Evolutionary conservation across 2,797 vertebrate genomes (phyloP).

Genomic region (Helarctos malayanus): DNA sequence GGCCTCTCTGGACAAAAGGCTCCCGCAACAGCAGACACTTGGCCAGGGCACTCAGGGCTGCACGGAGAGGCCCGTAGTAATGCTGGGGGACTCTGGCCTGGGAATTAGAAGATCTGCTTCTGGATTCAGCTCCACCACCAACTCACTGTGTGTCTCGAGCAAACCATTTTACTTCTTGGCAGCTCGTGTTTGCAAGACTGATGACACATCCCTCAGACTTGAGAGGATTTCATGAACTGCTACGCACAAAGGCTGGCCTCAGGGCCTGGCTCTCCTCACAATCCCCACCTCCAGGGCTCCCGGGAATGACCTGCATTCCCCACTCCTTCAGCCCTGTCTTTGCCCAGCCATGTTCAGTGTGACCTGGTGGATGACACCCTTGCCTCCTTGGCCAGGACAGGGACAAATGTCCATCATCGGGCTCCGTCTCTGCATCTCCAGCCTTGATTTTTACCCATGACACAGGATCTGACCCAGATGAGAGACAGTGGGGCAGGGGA

Average conservation of each 20-base stretch:
- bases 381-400: background rate
- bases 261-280: accelerated
- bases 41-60: no score
- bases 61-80: background rate
- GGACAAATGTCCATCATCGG: background rate
- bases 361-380: no score
- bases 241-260: no score
- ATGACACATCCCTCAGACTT: background rate
- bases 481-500: background rate
- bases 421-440: background rate
- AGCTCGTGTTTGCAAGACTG: background rate
- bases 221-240: no score
- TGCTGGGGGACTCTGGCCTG: background rate
- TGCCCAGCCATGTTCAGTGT: background rate
- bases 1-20: background rate
- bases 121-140: background rate
- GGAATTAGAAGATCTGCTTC: background rate
- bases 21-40: no score
- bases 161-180: background rate
- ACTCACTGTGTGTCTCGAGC: background rate
- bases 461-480: background rate
- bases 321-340: background rate
- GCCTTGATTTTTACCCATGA: background rate
- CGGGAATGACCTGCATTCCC: background rate
- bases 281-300: background rate